Evolutionary conservation across 1,140 invertebrate genomes (phyloP), one percentile per base, ranked within the genome.

Genomic region (Heliothis virescens): DNA sequence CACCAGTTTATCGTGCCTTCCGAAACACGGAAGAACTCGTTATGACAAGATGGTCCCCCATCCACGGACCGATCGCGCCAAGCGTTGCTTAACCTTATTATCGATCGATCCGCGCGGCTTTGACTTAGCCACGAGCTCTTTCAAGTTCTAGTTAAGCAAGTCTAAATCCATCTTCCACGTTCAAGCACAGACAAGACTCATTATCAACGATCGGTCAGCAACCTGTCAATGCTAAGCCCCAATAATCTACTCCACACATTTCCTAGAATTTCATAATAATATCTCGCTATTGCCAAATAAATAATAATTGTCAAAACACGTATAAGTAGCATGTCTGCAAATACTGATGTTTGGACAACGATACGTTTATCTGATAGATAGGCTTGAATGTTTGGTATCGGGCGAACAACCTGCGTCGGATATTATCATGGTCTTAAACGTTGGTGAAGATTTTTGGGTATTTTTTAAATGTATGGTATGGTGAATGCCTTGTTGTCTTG

Each of bases 241-340:
- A 52, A 53, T 15, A 69, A 65, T 65, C 62, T 65, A 18, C 34
- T 4, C 16, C 62, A 65, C 47, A 65, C n/a, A 69, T 26, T 69
- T 26, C 48, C 15, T 69, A 12, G 48, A 18, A 69, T 18, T 69
- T 48, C 47, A 48, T 65, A 65, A 69, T 69, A 69, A 69, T 69
- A 52, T 57, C 52, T 34, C 69, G 15, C 57, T 57, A 55, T 55
- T 72, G 21, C 50, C 52, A 57, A 72, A 57, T 72, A 72, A 72
- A 57, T 72, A 72, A 72, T 72, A 72, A 72, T 55, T 57, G 52
- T 29, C 69, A 57, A 55, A 72, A 72, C 15, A 72, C 52, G 41
- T 18, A 12, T 55, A 48, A 57, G 69, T 72, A 72, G 69, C 52
- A 34, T 72, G 52, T 72, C 29, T 9, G 69, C 52, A 72, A 71